Percentiles rank a stretch among this genome's conserved stretches.
Evolutionary conservation across 2,888 invertebrate genomes (phyloP).

Genomic region (Arrhopalites spinosus): DNA sequence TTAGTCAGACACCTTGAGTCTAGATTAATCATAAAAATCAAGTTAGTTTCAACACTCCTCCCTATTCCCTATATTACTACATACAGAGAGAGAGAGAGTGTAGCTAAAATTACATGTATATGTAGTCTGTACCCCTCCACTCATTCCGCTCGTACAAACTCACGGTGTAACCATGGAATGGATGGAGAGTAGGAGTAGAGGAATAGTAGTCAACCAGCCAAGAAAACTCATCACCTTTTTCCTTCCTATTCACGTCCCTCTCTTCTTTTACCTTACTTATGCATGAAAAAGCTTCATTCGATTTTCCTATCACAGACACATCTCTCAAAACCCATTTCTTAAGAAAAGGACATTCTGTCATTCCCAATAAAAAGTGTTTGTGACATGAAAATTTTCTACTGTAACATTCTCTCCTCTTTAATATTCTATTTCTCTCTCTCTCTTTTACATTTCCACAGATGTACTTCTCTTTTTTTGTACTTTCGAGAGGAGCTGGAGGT

Average conservation of each 20-base stretch:
- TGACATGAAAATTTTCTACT: not conserved
- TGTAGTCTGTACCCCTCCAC: no score
- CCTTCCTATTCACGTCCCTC: not conserved
- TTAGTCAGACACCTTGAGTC: constrained; percentile 1
- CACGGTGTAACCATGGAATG: not conserved
- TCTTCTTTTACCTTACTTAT: not conserved
- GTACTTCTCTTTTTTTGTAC: not conserved
- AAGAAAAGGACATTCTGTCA: constrained; percentile 15
- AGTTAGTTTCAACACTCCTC: not conserved
- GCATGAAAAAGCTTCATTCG: constrained; percentile 13
- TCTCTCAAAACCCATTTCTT: constrained; percentile 2
- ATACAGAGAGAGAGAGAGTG: no score
- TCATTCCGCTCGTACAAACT: constrained; percentile 5
- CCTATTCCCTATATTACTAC: no score
- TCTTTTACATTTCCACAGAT: not conserved
- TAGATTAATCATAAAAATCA: constrained; percentile 13
- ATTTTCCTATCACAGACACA: constrained; percentile 5
- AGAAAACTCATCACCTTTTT: constrained; percentile 2
- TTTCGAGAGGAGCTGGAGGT: not conserved
- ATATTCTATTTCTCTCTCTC: not conserved
- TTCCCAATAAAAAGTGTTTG: constrained; percentile 4
- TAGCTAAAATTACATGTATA: no score
- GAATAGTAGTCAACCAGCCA: not conserved
- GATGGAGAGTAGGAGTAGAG: no score
- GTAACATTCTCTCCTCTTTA: no score